Base-by-base conservation (phyloP, 1,140 invertebrate species). In the Apolygus lucorum region DNA sequence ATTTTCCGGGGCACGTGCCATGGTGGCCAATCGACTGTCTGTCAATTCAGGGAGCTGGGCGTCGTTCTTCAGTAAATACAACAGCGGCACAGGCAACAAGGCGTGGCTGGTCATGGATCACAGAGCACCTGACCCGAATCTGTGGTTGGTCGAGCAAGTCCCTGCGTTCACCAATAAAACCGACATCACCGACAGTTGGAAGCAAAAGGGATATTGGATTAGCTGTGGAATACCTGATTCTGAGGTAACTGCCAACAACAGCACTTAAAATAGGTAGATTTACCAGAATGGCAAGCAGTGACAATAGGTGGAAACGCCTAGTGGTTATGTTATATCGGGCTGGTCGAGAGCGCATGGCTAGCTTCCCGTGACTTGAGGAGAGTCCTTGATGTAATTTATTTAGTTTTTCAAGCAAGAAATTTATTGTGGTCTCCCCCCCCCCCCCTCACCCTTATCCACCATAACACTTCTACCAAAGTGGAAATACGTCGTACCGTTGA, bases 71-170 rank as follows among this genome's bases (percentile, higher is more conserved):
- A 80, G 82, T 0, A 75, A 78, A 1, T 86, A 85, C 76, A 92
- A 94, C 79, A 90, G 89, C 70, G 90, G 89, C 4, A 93, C 91
- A 28, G 90, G 92, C 68, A 90, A 89, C 76, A 92, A 94, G 73
- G 91, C 96, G 77, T 98, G 93, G 93, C 85, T 94, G 71, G 80
- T 90, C 8, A 81, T 94, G 0, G 89, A 95, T 85, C 82, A 84
- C 84, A 71, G 69, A 76, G 63, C 0, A 64, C 73, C 0, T 65
- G 4, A 72, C 66, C 25, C 75, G 73, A 71, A 74, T 28, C 77
- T 96, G 0, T 89, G 86, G 83, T 82, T 96, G 29, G 78, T 92
- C 1, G 94, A 97, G 78, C 94, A 97, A 78, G 81, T 93, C 26
- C 90, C 92, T 34, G 88, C 85, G 24, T 79, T 84, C 2, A 82